Base-by-base conservation (phyloP, 2,113 vertebrate genomes). In the Corvus moneduloides region DNA sequence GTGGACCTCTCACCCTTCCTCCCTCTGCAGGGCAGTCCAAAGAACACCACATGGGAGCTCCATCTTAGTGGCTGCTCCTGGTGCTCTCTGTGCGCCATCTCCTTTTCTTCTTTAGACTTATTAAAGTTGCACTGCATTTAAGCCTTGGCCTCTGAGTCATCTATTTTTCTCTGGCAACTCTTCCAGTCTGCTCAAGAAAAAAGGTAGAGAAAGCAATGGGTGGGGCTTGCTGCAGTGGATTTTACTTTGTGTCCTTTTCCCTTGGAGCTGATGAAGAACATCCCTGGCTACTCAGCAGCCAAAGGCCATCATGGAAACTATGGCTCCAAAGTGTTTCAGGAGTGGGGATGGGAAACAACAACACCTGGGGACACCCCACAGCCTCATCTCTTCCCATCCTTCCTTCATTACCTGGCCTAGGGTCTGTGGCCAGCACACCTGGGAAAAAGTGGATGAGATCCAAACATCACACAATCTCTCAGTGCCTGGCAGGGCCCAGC, bases 171-270 rank as follows among this genome's bases (percentile, higher is more conserved):
- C 3, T 9, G 15, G 1, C 13, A 59, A 7, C 8, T n/a, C 37
- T 26, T 33, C 28, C 39, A 24, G 5, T 39, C 28, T 69, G 12
- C 23, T 46, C 8, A 23, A 4, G 18, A 54, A 13, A 37, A 61
- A 33, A 32, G 4, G 39, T 35, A 17, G 37, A 30, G 13, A 15
- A 61, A n/a, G 20, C 13, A 21, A 8, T 13, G 5, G 8, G 8
- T n/a, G 30, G 23, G 28, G 11, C 23, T 74, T 2, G 0, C 20
- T 62, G 24, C 17, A 4, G 2, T 12, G 9, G 3, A 30, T 54
- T 75, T 24, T 21, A 11, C 16, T 58, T 49, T 21, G 8, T 35
- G 28, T 10, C 9, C 10, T 61, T 46, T 46, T 27, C 7, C 7
- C 6, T 28, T 62, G 35, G 35, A 61, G 2, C 10, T 43, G 46